phyloP scores from a whole-genome alignment of 2,113 vertebrate genomes.

The Sceloporus tristichus region DNA sequence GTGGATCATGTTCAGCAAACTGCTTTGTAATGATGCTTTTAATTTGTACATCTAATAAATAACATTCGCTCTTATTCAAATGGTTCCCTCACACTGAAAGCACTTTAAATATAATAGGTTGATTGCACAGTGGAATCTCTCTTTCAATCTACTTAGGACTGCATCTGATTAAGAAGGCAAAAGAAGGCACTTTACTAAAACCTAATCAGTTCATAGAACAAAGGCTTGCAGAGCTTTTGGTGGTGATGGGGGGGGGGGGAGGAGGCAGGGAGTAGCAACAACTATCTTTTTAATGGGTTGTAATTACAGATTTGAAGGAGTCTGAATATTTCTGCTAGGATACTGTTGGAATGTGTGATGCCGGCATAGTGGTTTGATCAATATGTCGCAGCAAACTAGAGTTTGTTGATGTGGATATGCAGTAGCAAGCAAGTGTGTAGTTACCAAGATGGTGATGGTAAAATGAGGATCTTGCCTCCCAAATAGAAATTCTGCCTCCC shows the following conservation, averaged over 20 bases:
- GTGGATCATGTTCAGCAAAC: constrained; percentile 22
- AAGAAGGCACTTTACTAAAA: constrained; percentile 35
- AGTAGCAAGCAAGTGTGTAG: neutral
- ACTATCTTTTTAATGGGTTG: constrained; percentile 6
- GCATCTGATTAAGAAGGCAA: constrained; percentile 24
- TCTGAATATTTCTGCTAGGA: neutral
- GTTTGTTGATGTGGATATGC: neutral
- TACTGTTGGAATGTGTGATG: neutral
- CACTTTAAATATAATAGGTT: constrained; percentile 1
- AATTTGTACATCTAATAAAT: constrained; percentile 26
- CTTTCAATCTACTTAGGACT: constrained; percentile 3
- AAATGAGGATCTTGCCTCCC: too few species aligned
- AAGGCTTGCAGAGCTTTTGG: constrained; percentile 29
- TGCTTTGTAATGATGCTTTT: constrained; percentile 35
- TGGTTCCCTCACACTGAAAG: neutral
- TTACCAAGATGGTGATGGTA: too few species aligned
- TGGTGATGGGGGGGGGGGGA: too few species aligned
- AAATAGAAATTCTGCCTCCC: too few species aligned
- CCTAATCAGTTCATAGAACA: constrained; percentile 24
- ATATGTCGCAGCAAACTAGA: neutral
- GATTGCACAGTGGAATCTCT: neutral
- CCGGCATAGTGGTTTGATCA: neutral
- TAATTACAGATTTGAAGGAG: constrained; percentile 17
- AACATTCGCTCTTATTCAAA: neutral
- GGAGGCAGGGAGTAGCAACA: constrained; percentile 16